These are phyloP conservation scores for Tetraneura akinire DNA, from an alignment of 1,140 invertebrate species.

Conservation along the genomic window DNA sequence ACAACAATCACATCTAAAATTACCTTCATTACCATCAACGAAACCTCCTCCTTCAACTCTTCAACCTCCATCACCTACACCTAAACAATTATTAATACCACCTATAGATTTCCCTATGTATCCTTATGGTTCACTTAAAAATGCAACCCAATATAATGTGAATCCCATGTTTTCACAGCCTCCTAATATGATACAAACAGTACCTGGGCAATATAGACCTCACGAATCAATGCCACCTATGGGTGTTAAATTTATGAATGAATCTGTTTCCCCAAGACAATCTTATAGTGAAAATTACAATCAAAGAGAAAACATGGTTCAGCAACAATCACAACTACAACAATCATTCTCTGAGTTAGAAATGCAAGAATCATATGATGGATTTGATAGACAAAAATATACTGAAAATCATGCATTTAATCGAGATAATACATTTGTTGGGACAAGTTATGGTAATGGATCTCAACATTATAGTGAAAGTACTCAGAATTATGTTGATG, in stretches of 20 bases:
- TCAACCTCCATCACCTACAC: slow-evolving; percentile 43
- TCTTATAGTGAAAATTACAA: slow-evolving; percentile 34
- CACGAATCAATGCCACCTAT: slow-evolving; percentile 13
- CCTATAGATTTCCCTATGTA: slow-evolving; percentile 24
- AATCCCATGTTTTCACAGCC: slow-evolving; percentile 41
- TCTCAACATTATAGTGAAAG: slow-evolving; percentile 39
- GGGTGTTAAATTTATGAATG: slow-evolving; percentile 14
- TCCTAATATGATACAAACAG: slow-evolving; percentile 12
- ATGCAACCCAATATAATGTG: background rate
- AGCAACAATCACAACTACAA: background rate
- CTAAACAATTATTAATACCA: no score
- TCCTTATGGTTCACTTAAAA: background rate
- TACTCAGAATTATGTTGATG: slow-evolving; percentile 26
- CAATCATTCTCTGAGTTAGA: slow-evolving; percentile 10
- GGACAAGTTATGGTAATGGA: slow-evolving; percentile 34
- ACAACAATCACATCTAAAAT: background rate
- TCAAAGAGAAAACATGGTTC: slow-evolving; percentile 37
- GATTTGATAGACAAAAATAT: slow-evolving; percentile 33
- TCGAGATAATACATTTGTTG: background rate
- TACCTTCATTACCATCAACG: slow-evolving; percentile 31
- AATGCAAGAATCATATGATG: slow-evolving; percentile 37
- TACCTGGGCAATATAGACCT: background rate
- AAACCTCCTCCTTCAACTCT: slow-evolving; percentile 38
- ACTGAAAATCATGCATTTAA: slow-evolving; percentile 16
- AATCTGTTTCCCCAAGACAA: background rate